Percentiles rank a stretch among this genome's conserved stretches.
Conservation (phyloP, 1,140 invertebrate genomes). For the Scaptomyza montana region DNA sequence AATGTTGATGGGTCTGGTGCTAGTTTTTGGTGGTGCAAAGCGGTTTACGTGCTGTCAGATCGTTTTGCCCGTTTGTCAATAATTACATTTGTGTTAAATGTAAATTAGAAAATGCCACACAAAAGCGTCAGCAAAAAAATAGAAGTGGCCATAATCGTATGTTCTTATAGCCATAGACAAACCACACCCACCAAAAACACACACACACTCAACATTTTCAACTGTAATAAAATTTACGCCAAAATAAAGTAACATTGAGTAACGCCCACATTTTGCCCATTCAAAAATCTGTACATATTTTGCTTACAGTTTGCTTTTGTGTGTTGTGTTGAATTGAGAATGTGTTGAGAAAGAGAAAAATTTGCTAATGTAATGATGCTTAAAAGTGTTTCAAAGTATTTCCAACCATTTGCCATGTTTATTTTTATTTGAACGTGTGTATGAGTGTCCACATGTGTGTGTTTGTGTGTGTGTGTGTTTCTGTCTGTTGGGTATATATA, state of each 20-base stretch:
- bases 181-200: slow-evolving; percentile 28
- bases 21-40: slow-evolving; percentile 9
- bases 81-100: slow-evolving; percentile 73
- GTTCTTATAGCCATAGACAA: slow-evolving; percentile 7
- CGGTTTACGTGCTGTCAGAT: slow-evolving; percentile 46
- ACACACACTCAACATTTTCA: neutral
- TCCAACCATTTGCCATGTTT: slow-evolving; percentile 68
- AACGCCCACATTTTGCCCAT: slow-evolving; percentile 27
- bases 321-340: neutral
- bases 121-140: slow-evolving; percentile 24
- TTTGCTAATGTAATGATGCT: slow-evolving; percentile 81
- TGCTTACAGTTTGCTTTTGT: slow-evolving; percentile 34
- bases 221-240: slow-evolving; percentile 32
- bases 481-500: slow-evolving; percentile 32
- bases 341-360: slow-evolving; percentile 53
- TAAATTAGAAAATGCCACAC: slow-evolving; percentile 74
- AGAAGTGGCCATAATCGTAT: slow-evolving; percentile 44
- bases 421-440: slow-evolving; percentile 72
- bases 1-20: slow-evolving; percentile 10
- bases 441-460: neutral
- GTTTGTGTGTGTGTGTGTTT: slow-evolving; percentile 22
- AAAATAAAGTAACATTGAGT: slow-evolving; percentile 4
- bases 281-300: slow-evolving; percentile 36
- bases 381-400: slow-evolving; percentile 81
- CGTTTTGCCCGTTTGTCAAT: slow-evolving; percentile 55